Conservation (phyloP, 2,113 vertebrate species). For the Podocnemis expansa region DNA sequence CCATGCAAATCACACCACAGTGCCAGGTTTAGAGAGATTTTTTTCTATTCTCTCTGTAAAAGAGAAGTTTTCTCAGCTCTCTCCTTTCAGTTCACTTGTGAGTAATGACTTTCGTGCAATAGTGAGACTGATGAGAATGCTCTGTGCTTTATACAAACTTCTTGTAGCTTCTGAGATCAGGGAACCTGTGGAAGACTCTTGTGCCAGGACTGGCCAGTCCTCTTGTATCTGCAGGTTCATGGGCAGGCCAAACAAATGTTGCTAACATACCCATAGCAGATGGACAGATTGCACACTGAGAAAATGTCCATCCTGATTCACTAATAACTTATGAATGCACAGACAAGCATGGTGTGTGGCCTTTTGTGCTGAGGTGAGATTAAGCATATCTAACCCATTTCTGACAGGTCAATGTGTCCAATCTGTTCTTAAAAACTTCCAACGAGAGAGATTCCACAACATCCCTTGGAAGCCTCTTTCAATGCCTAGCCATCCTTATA, state of each 20-base stretch:
- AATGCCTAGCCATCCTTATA: no score
- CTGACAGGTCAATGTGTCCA: no score
- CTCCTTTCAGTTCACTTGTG: not conserved
- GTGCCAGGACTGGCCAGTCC: rapidly evolving
- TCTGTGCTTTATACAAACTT: not conserved
- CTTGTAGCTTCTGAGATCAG: not conserved
- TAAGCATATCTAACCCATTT: no score
- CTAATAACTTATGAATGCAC: no score
- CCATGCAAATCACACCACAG: no score
- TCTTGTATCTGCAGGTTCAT: not conserved
- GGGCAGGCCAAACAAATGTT: rapidly evolving
- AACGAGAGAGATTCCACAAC: no score
- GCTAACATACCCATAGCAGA: not conserved
- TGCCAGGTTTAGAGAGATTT: not conserved
- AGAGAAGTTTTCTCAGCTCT: no score
- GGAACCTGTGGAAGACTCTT: rapidly evolving
- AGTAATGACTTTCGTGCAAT: rapidly evolving
- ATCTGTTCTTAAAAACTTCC: no score
- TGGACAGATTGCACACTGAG: not conserved
- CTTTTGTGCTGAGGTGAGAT: no score
- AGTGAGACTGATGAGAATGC: rapidly evolving
- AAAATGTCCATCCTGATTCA: not conserved
- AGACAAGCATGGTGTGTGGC: no score
- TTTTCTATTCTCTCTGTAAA: rapidly evolving
- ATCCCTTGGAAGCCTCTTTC: no score